Evolutionary conservation across 2,113 vertebrate genomes (phyloP), one percentile per base, ranked within the genome.

Genomic region (Sylvia atricapilla): DNA sequence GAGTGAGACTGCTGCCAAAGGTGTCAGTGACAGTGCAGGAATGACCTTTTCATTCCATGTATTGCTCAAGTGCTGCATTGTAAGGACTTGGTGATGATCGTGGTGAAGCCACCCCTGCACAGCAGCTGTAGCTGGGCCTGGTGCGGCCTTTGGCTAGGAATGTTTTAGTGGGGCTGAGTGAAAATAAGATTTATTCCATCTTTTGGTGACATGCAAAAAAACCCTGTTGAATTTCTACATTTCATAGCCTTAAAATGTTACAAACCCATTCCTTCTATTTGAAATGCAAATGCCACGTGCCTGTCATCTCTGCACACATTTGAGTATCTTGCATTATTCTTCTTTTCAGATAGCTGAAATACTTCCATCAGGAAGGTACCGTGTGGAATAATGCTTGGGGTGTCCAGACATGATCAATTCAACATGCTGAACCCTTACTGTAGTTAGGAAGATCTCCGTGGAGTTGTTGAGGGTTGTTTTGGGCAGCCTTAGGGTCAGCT

Each of bases 171-270:
- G 7, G 3, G 2, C 39, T 68, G 35, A 60, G 49, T 59, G 59
- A 70, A 82, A 63, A 56, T 22, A 39, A 77, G 28, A 35, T 31
- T 7, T 43, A 43, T 70, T 81, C 43, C 60, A 11, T 37, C 55
- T 74, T 72, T 24, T 35, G 14, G 23, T 64, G 67, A 37, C 50
- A 39, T 30, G n/a, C 17, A 60, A 19, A 60, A 63, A 47, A 9
- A 0, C 2, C 31, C 11, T 17, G 1, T 3, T 56, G 39, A 55
- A 43, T 30, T 56, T 41, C 17, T 55, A 23, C 2, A 1, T 82
- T 92, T 90, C 39, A 24, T 35, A 70, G 39, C 59, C 27, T 78
- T 83, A 74, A 86, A 84, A 55, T 77, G 33, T n/a, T 77, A 55
- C 47, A 86, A 88, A 49, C 49, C 19, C 49, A 9, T 69, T 85